Conservation (phyloP, 2,113 vertebrate genomes). For the Rhea pennata region DNA sequence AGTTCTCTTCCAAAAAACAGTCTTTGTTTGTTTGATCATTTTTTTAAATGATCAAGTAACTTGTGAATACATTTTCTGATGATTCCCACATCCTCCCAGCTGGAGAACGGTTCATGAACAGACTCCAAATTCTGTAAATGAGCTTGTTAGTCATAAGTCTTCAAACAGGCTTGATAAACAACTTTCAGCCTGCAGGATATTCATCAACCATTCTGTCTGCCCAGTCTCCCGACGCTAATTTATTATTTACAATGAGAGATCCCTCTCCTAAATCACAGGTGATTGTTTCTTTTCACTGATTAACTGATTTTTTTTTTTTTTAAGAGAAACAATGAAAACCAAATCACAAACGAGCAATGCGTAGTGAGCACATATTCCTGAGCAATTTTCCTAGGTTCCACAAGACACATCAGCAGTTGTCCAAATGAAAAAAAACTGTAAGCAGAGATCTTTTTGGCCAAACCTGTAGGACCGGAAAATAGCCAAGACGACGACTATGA, state of each 20-base stretch:
- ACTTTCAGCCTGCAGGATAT: constrained; percentile 66
- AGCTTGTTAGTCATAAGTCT: constrained; percentile 71
- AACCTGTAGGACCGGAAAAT: not conserved
- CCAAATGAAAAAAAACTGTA: constrained; percentile 36
- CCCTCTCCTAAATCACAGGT: constrained; percentile 63
- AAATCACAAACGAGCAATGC: constrained; percentile 9
- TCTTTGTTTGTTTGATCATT: constrained; percentile 58
- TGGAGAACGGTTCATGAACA: constrained; percentile 57
- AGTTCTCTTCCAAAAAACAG: constrained; percentile 48
- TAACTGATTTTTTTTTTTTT: not conserved
- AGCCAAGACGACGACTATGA: constrained; percentile 5
- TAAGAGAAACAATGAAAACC: constrained; percentile 36
- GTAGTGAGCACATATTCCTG: not conserved
- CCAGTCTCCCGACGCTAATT: constrained; percentile 56
- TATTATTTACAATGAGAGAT: constrained; percentile 55
- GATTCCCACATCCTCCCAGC: constrained; percentile 74
- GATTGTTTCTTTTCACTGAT: constrained; percentile 60
- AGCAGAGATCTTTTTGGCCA: constrained; percentile 26
- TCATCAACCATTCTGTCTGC: constrained; percentile 64
- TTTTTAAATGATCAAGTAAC: constrained; percentile 66
- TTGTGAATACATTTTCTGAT: constrained; percentile 72
- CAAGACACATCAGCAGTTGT: not conserved
- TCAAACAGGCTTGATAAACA: constrained; percentile 72
- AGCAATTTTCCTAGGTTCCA: not conserved
- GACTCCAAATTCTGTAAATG: constrained; percentile 61